These are phyloP conservation scores for Micromussa lordhowensis DNA, from an alignment of 92 coral and sea anemone species.

Conservation along the genomic window DNA sequence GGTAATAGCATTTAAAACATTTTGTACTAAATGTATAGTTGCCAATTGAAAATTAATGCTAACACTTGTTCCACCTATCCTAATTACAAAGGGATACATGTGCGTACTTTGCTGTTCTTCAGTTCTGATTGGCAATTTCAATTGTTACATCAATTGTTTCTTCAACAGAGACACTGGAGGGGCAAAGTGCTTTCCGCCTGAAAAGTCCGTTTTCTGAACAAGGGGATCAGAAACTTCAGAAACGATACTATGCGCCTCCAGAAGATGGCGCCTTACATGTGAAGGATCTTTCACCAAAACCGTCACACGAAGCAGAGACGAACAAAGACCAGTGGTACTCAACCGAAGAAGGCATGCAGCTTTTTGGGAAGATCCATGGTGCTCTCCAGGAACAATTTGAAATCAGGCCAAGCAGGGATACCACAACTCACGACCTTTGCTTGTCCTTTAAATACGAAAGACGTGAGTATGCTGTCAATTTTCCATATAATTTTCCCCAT, in stretches of 20 bases:
- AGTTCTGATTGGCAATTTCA: not conserved
- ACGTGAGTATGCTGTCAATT: constrained; percentile 42
- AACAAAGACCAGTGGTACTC: constrained; percentile 78
- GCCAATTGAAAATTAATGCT: no score
- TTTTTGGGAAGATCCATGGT: constrained; percentile 34
- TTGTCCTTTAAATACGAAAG: constrained; percentile 9
- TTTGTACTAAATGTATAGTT: no score
- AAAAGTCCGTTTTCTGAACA: constrained; percentile 5
- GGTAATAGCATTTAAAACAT: no score
- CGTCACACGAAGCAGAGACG: constrained; percentile 56
- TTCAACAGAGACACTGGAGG: constrained; percentile 41
- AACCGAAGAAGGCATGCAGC: constrained; percentile 60
- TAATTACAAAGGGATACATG: no score
- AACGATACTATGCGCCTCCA: not conserved
- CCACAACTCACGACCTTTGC: constrained; percentile 66
- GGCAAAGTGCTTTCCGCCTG: constrained; percentile 58
- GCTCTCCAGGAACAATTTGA: constrained; percentile 20
- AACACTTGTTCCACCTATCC: no score
- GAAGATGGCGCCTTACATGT: not conserved
- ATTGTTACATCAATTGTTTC: not conserved
- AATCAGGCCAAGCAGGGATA: constrained; percentile 64
- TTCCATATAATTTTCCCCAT: constrained; percentile 68
- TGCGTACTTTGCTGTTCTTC: not conserved
- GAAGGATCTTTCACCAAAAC: not conserved
- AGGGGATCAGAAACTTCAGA: not conserved